A percentile compares a stretch with the other conserved stretches of the same genome.
Evolutionary conservation across 2,113 vertebrate species (phyloP).

Genomic region (Heloderma charlesbogerti): DNA sequence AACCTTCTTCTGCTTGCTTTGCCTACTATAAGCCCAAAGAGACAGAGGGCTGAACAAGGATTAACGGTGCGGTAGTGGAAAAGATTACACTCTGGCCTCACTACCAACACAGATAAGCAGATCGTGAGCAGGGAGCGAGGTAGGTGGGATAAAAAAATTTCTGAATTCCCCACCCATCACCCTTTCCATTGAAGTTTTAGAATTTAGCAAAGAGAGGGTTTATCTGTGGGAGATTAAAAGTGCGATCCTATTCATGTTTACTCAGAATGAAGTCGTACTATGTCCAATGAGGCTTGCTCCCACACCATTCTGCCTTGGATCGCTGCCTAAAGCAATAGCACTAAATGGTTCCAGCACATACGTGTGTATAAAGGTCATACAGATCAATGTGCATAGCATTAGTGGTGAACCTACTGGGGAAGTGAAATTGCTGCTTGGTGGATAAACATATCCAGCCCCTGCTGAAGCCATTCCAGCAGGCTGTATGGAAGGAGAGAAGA

Average conservation of each 20-base stretch:
- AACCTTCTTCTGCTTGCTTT: background rate
- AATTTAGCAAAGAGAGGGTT: background rate
- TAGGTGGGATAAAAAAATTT: background rate
- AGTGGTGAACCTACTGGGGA: background rate
- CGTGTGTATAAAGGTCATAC: rapidly evolving
- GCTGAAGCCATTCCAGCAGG: too few species aligned
- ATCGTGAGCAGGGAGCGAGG: background rate
- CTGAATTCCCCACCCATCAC: rapidly evolving
- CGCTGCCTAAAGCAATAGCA: background rate
- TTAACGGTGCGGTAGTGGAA: background rate
- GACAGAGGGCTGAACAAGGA: constrained; percentile 40
- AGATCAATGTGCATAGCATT: background rate
- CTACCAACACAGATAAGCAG: background rate
- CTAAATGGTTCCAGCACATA: background rate
- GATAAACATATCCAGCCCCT: background rate
- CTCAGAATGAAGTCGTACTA: background rate
- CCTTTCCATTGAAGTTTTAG: background rate
- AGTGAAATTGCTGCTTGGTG: background rate
- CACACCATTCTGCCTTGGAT: too few species aligned
- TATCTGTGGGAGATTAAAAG: background rate
- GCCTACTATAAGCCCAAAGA: background rate
- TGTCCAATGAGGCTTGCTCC: background rate
- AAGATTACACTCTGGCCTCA: constrained; percentile 33
- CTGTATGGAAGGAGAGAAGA: too few species aligned
- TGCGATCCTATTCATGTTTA: background rate